phyloP scores from a whole-genome alignment of 2,888 invertebrate species.

The Limnephilus lunatus region DNA sequence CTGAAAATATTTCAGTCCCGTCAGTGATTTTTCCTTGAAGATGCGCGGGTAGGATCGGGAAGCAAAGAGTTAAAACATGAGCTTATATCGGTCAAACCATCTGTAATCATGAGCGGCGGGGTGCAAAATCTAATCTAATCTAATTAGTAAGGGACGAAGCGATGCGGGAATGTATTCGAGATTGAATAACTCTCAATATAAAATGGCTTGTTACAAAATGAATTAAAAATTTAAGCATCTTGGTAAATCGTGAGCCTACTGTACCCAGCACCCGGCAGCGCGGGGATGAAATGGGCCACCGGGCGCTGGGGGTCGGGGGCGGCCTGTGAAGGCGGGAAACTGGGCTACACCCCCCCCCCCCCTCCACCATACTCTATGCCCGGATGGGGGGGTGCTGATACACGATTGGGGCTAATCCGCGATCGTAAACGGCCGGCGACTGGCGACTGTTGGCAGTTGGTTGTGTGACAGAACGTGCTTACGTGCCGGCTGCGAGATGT shows the following conservation, averaged over 20 bases:
- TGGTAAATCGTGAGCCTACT: background rate
- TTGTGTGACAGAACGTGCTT: background rate
- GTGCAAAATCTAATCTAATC: too few relatives aligned
- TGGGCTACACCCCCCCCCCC: background rate
- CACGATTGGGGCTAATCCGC: conserved; percentile 18
- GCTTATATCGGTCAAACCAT: too few relatives aligned
- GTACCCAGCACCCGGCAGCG: background rate
- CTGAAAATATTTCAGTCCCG: too few relatives aligned
- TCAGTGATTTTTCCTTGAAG: too few relatives aligned
- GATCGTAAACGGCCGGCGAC: conserved; percentile 10
- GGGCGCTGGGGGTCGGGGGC: background rate
- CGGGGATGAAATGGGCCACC: background rate
- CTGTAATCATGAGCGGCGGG: too few relatives aligned
- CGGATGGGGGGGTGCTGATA: background rate
- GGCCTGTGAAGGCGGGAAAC: background rate
- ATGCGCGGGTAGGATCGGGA: too few relatives aligned
- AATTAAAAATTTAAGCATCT: background rate
- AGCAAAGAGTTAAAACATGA: too few relatives aligned
- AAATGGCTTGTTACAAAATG: too few relatives aligned
- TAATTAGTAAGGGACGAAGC: too few relatives aligned
- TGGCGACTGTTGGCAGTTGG: background rate
- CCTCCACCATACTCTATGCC: background rate
- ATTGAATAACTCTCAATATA: too few relatives aligned
- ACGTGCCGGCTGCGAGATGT: background rate
- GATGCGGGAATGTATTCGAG: too few relatives aligned